These are phyloP conservation scores for Scelioninae gen. 2 DNA, from an alignment of 2,888 invertebrate genomes.

Conservation along the genomic window DNA sequence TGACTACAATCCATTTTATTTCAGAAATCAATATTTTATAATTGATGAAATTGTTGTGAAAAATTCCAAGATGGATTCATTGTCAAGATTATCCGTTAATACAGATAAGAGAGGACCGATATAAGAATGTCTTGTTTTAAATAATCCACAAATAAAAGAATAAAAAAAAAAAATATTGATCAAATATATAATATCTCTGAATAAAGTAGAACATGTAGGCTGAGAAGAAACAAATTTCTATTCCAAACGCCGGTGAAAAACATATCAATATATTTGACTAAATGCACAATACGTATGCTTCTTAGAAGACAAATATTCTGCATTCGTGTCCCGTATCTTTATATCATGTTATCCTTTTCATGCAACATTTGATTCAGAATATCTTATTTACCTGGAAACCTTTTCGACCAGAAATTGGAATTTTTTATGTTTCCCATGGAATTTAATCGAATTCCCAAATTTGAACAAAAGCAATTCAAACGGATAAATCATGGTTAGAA, in stretches of 20 bases:
- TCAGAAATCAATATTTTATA: too few relatives aligned
- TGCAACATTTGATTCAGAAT: conserved; percentile 17
- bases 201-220: conserved; percentile 2
- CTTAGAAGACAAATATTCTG: conserved; percentile 30
- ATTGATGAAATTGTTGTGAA: too few relatives aligned
- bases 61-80: too few relatives aligned
- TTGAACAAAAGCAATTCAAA: too few relatives aligned
- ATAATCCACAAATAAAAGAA: too few relatives aligned
- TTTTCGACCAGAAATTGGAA: conserved; percentile 6
- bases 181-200: conserved; percentile 1
- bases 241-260: conserved; percentile 23
- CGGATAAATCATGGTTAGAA: too few relatives aligned
- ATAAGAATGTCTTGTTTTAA: too few relatives aligned
- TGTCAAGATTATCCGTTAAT: too few relatives aligned
- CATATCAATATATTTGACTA: conserved; percentile 25
- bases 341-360: conserved; percentile 23
- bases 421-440: conserved; percentile 2
- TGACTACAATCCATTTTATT: too few relatives aligned
- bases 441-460: neutral
- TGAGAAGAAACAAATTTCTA: conserved; percentile 15
- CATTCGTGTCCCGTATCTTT: conserved; percentile 14
- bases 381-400: conserved; percentile 9
- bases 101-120: too few relatives aligned
- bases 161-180: too few relatives aligned
- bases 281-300: conserved; percentile 22